Base-by-base conservation (phyloP, 2,888 invertebrate genomes). In the Scrobipalpa atriplicella region DNA sequence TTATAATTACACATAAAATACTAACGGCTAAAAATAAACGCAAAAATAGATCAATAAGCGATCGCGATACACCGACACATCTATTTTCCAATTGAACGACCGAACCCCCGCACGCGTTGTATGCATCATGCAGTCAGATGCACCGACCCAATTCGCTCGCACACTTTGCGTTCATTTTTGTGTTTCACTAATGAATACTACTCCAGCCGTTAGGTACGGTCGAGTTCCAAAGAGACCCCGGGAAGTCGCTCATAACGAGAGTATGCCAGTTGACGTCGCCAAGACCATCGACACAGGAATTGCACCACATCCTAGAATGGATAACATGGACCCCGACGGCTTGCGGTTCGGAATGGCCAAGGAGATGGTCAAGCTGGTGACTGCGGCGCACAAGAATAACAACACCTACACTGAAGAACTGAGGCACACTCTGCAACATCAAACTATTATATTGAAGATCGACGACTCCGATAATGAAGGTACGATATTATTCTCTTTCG, bases 171-270 rank as follows among this genome's bases (percentile, higher is more conserved):
- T 43, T 13, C 43, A 38, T 18, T 29, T 65, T 52, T 39, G 67
- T 56, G 67, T 61, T 56, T 60, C 43, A 66, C 63, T 69, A 73
- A 78, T 73, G 71, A 71, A 66, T 67, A 69, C 78, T 69, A 73
- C 78, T 73, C 58, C 93, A 98, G 98, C 98, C 83, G 99, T 99
- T 72, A 94, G 99, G 84, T 99, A 99, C 94, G 99, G 99, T 74
- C 95, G 99, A 73, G 98, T 98, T 77, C 99, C 99, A 72, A 99
- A 99, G 90, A 94, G 98, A 78, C 95, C 98, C 69, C 95, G 98
- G 76, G 98, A 98, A 87, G 70, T 77, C 1, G 70, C 74, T 10
- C 74, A 71, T 64, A 71, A 75, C n/a, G 84, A 88, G 38, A 75
- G 69, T 67, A 73, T 78, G 72, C 78, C 79, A 2, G 81, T 79